phyloP scores from a whole-genome alignment of 2,888 invertebrate genomes.

The Ophion ventricosus region DNA sequence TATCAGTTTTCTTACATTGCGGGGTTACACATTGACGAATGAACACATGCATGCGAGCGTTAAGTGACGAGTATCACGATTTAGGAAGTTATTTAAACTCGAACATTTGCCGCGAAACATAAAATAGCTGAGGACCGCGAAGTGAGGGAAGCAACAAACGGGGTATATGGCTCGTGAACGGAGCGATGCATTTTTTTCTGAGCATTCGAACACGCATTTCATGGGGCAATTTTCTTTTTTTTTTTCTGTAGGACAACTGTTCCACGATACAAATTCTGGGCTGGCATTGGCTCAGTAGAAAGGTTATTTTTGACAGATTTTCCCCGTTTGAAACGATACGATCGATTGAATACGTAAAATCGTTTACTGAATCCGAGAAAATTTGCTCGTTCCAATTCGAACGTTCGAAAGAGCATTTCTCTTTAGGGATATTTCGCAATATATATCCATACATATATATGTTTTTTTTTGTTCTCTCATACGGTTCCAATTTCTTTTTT shows the following conservation, averaged over 20 bases:
- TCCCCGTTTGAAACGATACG: background rate
- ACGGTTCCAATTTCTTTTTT: constrained; percentile 14
- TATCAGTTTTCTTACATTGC: background rate
- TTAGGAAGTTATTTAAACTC: constrained; percentile 32
- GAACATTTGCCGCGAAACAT: constrained; percentile 1
- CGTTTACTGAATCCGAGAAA: background rate
- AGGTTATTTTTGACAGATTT: background rate
- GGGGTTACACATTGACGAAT: background rate
- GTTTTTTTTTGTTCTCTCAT: constrained; percentile 9
- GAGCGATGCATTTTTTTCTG: constrained; percentile 40
- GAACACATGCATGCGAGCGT: background rate
- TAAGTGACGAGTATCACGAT: constrained; percentile 15
- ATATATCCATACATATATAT: background rate
- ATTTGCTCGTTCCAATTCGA: background rate
- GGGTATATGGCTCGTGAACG: constrained; percentile 9
- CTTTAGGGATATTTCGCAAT: constrained; percentile 18
- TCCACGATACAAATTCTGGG: background rate
- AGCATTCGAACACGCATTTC: constrained; percentile 41
- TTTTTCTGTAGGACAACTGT: background rate
- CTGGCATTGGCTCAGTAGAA: background rate
- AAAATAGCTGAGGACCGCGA: background rate
- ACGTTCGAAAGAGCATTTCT: background rate
- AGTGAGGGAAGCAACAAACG: background rate
- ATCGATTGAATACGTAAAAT: background rate
- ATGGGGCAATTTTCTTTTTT: background rate